A percentile compares a stretch with the other conserved stretches of the same genome.
Conservation (phyloP, 1,140 invertebrate genomes). For the Trichonephila clavipes region DNA sequence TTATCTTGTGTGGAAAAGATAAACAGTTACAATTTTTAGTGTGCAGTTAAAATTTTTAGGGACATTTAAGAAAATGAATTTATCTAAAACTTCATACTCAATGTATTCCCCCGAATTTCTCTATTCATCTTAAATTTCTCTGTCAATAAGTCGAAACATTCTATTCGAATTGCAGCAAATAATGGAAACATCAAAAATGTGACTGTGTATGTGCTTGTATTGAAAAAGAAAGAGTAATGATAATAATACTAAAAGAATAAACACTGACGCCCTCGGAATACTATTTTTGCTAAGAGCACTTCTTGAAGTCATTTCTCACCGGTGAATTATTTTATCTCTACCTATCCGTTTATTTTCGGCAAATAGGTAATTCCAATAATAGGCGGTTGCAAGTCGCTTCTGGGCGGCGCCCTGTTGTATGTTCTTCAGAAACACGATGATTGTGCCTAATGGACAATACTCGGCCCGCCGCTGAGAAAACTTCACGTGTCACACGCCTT, state of each 20-base stretch:
- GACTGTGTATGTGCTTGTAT: not conserved
- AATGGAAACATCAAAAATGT: not conserved
- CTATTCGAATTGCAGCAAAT: too few relatives aligned
- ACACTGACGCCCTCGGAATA: slow-evolving; percentile 37
- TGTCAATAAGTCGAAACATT: too few relatives aligned
- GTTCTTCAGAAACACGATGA: slow-evolving; percentile 74
- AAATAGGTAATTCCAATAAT: slow-evolving; percentile 77
- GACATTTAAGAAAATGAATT: too few relatives aligned
- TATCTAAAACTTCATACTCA: too few relatives aligned
- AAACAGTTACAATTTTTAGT: too few relatives aligned
- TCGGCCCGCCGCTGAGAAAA: slow-evolving; percentile 69
- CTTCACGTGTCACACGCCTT: slow-evolving; percentile 75
- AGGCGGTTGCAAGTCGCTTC: slow-evolving; percentile 72
- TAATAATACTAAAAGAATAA: slow-evolving; percentile 39
- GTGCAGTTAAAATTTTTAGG: too few relatives aligned
- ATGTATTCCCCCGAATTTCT: too few relatives aligned
- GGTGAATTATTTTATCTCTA: slow-evolving; percentile 76
- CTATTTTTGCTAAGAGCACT: slow-evolving; percentile 72
- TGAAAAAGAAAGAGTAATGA: not conserved
- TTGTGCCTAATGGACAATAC: slow-evolving; percentile 76
- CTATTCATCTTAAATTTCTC: too few relatives aligned
- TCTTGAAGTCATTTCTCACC: slow-evolving; percentile 75
- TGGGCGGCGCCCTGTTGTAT: slow-evolving; percentile 71
- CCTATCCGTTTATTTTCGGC: slow-evolving; percentile 76
- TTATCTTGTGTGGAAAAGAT: too few relatives aligned